These are phyloP conservation scores for Pelochelys cantorii DNA, from an alignment of 2,797 vertebrate genomes.

Conservation along the genomic window DNA sequence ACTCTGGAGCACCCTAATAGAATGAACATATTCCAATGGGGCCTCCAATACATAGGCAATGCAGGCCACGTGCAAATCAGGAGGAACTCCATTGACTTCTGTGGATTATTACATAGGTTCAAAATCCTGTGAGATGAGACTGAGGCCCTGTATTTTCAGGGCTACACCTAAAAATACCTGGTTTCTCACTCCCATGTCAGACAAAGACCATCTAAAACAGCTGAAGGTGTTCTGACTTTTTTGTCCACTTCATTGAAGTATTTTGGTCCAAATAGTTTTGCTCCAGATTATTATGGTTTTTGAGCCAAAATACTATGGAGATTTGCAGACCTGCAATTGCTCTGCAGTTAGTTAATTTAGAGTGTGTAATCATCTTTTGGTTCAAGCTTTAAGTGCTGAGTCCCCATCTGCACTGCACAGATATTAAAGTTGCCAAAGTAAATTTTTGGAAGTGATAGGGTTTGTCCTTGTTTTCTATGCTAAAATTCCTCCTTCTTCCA, in stretches of 20 bases:
- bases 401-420: neutral
- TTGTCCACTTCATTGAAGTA: neutral
- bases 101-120: neutral
- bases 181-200: neutral
- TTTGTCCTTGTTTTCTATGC: neutral
- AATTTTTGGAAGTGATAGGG: neutral
- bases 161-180: neutral
- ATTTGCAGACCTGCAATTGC: neutral
- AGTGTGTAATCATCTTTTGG: neutral
- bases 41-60: neutral
- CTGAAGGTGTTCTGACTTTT: neutral
- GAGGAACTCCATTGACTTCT: neutral
- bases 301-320: neutral
- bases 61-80: neutral
- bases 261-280: neutral
- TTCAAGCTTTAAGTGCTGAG: neutral
- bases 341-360: neutral
- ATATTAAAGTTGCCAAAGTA: neutral
- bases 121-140: neutral
- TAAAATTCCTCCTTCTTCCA: neutral
- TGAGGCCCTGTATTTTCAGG: neutral
- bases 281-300: neutral
- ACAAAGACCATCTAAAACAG: neutral
- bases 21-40: neutral
- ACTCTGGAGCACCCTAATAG: neutral